These are phyloP conservation scores for Tetramorium simillimum DNA, from an alignment of 1,140 invertebrate genomes.

Conservation along the genomic window DNA sequence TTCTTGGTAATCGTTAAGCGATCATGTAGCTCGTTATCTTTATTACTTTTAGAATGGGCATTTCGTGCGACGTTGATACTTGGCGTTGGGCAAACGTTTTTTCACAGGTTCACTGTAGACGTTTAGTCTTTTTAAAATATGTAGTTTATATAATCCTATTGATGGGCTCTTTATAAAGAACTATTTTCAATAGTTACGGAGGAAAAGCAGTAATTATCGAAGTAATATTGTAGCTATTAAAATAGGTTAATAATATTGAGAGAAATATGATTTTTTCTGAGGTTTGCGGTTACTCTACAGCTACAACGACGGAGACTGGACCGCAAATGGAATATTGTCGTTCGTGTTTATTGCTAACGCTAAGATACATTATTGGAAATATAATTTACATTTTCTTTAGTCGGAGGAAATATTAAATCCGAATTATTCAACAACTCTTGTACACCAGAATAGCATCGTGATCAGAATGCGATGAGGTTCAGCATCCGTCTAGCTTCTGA, in stretches of 20 bases:
- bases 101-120: not conserved
- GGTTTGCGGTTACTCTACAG: constrained; percentile 41
- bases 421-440: not conserved
- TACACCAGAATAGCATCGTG: not conserved
- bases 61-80: not conserved
- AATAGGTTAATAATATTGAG: constrained; percentile 8
- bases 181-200: not conserved
- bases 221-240: not conserved
- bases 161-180: not conserved
- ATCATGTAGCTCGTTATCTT: not conserved
- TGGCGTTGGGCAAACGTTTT: not conserved
- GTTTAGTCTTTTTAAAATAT: not conserved
- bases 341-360: constrained; percentile 47
- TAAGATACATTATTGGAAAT: constrained; percentile 52
- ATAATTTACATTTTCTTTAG: constrained; percentile 52
- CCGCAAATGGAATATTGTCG: constrained; percentile 51
- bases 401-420: constrained; percentile 1
- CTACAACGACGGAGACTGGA: constrained; percentile 58
- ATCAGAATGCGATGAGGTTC: constrained; percentile 50
- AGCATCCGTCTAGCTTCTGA: constrained; percentile 30
- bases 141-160: not conserved
- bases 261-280: constrained; percentile 27
- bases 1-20: constrained; percentile 9
- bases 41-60: not conserved
- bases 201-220: not conserved